Evolutionary conservation across 2,888 invertebrate species (phyloP), one percentile per base, ranked within the genome.

Genomic region (Corbicula japonica): DNA sequence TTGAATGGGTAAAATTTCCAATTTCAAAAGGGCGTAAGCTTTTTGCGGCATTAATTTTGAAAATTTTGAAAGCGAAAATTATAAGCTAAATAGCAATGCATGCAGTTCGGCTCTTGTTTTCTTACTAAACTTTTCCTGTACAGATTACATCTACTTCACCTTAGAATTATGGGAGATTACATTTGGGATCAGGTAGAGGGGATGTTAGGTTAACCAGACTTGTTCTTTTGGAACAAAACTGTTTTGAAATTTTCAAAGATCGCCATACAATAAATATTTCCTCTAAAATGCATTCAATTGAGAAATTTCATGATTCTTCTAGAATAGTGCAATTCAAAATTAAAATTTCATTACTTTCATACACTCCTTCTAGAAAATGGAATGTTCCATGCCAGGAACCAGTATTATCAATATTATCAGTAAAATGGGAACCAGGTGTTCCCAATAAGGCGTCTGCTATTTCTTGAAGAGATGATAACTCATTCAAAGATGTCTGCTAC

Each of bases 61-160:
- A 38, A 44, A 28, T 68, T 65, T 30, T 41, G 62, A 74, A 66
- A 80, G 56, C 72, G 72, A 72, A 70, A 77, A 80, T 60, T 71
- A 63, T 76, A 69, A 52, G 62, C 77, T 83, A 77, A 86, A 88
- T 82, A 89, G 89, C 89, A 88, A 92, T 92, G 91, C 91, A 91
- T 92, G 92, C 91, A 91, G 91, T 81, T 68, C 88, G 91, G 91
- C 92, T 92, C 92, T 90, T 86, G 87, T 87, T 86, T 72, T 85
- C 83, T 84, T 78, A 80, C 86, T 85, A 76, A 83, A 78, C 75
- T 68, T 75, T 69, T 34, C 48, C 30, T 63, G 46, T 54, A 66
- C 46, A 48, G 35, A 21, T 61, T 41, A 54, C 69, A 32, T 30
- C 56, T 74, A 54, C 70, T 63, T 76, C 61, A 76, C 70, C 77